These are phyloP conservation scores for Microcebus jonahi DNA, from an alignment of 2,113 vertebrate species.

Conservation along the genomic window DNA sequence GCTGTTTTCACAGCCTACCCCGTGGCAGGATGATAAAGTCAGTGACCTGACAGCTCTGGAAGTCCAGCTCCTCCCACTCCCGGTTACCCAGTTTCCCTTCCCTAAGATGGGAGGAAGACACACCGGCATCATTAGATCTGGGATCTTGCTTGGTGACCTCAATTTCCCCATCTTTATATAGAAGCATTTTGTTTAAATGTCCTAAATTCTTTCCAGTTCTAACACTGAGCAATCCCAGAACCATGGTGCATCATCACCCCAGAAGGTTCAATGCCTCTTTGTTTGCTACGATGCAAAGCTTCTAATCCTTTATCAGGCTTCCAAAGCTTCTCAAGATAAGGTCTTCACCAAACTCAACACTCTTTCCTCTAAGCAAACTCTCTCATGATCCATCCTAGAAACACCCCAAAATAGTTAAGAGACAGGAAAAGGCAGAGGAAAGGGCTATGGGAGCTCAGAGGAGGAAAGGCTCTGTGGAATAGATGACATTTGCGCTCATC, in stretches of 20 bases:
- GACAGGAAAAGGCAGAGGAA: not conserved
- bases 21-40: not conserved
- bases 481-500: not conserved
- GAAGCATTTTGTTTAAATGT: not conserved
- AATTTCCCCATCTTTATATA: not conserved
- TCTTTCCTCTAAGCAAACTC: not conserved
- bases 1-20: not conserved
- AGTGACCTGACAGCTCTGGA: not conserved
- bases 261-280: not conserved
- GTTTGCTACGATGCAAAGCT: not conserved
- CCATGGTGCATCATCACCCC: not conserved
- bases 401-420: not conserved
- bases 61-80: not conserved
- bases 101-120: not conserved
- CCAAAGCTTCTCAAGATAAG: not conserved
- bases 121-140: rapidly evolving
- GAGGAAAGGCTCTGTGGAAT: not conserved
- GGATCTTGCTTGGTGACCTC: not conserved
- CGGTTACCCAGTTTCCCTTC: not conserved
- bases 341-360: not conserved
- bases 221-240: not conserved
- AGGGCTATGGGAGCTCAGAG: not conserved
- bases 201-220: not conserved
- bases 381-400: not conserved
- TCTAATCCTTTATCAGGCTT: not conserved